Percentiles rank a stretch among this genome's conserved stretches.
Conservation (phyloP, 92 coral and sea anemone species). For the Ricordea florida region DNA sequence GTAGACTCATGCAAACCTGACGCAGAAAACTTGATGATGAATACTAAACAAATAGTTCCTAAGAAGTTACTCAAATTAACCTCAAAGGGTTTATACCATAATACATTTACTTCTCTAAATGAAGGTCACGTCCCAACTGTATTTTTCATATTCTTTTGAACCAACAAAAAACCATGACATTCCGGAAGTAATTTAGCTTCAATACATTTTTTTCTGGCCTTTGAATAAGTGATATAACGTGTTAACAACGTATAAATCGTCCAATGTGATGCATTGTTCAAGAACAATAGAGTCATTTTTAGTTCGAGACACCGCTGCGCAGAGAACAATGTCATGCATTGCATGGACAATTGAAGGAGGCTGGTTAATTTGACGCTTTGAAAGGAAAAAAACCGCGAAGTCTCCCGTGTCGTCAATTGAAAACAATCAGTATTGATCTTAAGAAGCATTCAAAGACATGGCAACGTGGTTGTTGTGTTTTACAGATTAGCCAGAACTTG, state of each 20-base stretch:
- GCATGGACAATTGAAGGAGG: background rate
- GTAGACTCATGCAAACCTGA: background rate
- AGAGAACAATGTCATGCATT: background rate
- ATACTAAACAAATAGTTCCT: no score
- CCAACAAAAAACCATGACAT: background rate
- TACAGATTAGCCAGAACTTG: no score
- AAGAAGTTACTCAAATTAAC: no score
- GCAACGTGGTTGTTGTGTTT: no score
- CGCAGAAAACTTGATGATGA: no score
- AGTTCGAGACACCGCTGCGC: background rate
- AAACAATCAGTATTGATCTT: background rate
- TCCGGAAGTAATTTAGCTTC: conserved; percentile 18
- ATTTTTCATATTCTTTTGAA: no score
- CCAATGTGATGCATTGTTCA: conserved; percentile 17
- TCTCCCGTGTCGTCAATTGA: background rate
- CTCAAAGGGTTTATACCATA: no score
- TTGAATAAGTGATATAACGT: conserved; percentile 11
- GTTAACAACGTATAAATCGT: background rate
- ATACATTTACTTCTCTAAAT: no score
- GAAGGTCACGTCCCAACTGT: no score
- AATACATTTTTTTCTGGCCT: conserved; percentile 14
- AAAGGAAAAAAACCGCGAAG: conserved; percentile 14
- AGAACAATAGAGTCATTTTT: background rate
- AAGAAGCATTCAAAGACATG: background rate
- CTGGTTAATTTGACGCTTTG: background rate